A percentile compares a stretch with the other conserved stretches of the same genome.
Conservation (phyloP, 2,113 vertebrate species). For the Eclectus roratus region DNA sequence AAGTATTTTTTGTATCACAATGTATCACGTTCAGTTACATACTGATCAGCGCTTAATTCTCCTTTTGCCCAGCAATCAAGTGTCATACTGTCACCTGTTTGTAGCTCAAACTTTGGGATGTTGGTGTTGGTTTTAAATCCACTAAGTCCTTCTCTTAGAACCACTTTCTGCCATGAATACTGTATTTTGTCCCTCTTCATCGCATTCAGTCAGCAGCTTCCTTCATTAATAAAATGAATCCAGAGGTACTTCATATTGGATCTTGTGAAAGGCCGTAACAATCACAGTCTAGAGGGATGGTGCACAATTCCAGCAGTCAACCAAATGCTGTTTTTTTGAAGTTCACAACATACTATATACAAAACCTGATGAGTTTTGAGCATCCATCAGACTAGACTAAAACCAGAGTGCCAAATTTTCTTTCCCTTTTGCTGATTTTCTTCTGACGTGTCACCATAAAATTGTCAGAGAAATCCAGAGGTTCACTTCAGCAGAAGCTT, state of each 20-base stretch:
- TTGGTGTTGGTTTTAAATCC: not conserved
- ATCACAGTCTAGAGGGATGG: not conserved
- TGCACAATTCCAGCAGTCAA: not conserved
- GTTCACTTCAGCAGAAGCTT: not conserved
- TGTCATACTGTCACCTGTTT: not conserved
- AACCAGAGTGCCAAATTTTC: not conserved
- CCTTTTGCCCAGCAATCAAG: not conserved
- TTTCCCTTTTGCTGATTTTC: not conserved
- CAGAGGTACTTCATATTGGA: not conserved
- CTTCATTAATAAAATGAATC: not conserved
- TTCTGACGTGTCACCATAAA: not conserved
- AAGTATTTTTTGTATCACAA: not conserved
- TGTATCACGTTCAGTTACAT: accelerated
- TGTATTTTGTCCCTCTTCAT: not conserved
- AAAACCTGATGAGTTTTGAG: not conserved
- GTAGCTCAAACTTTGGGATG: not conserved
- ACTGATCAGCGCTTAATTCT: not conserved
- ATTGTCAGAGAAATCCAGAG: not conserved
- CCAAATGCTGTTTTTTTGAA: not conserved
- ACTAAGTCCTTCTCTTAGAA: not conserved
- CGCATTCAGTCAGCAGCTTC: not conserved
- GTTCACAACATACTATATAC: not conserved
- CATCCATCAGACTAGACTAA: not conserved
- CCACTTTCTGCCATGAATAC: not conserved
- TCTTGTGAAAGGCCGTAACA: not conserved